Evolutionary conservation across 2,888 invertebrate genomes (phyloP).

Genomic region (Thalpophila matura): DNA sequence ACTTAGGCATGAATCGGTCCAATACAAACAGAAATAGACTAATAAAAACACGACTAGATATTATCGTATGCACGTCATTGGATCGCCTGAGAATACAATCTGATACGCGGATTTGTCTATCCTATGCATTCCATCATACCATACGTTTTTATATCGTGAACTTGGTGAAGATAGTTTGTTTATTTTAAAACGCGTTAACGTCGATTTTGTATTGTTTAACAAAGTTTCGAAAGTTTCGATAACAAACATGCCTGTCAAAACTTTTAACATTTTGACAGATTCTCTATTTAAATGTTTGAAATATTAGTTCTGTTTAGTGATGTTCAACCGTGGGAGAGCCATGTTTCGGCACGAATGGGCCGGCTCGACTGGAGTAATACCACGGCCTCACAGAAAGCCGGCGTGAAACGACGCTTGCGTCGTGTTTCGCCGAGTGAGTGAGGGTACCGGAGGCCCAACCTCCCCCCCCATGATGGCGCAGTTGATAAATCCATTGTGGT

Average conservation of each 20-base stretch:
- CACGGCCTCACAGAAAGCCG: no score
- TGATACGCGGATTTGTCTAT: conserved; percentile 32
- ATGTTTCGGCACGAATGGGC: no score
- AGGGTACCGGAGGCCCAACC: no score
- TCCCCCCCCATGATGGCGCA: no score
- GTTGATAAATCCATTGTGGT: no score
- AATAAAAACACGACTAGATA: conserved; percentile 40
- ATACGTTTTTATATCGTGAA: conserved; percentile 12
- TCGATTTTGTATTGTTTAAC: conserved; percentile 18
- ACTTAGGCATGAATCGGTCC: conserved; percentile 24
- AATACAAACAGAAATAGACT: conserved; percentile 49
- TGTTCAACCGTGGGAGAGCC: no score
- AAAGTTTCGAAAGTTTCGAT: conserved; percentile 6
- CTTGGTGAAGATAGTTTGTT: conserved; percentile 26
- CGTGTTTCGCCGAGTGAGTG: no score
- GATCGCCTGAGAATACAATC: conserved; percentile 25
- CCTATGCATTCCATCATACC: conserved; percentile 30
- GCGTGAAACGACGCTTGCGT: no score
- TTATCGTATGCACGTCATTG: conserved; percentile 44
- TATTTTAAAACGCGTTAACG: conserved; percentile 9
- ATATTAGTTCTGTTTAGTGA: neutral
- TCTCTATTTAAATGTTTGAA: conserved; percentile 19
- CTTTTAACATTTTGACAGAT: neutral
- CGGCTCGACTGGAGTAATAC: no score
- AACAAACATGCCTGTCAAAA: conserved; percentile 14